Base-by-base conservation (phyloP, 2,888 invertebrate species). In the Aporophyla lueneburgensis region DNA sequence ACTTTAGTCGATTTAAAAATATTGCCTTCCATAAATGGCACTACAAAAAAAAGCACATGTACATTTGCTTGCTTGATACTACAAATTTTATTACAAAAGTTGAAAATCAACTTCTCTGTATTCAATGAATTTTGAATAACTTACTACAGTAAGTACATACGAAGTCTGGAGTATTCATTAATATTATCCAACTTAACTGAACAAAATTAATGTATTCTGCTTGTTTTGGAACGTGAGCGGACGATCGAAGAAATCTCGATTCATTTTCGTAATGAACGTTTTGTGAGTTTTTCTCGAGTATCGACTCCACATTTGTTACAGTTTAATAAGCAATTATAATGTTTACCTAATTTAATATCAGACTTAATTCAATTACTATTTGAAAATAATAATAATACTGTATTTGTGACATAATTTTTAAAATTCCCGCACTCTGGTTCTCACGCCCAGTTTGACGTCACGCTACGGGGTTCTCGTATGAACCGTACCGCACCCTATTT, bases 391-490 rank as follows among this genome's bases (percentile, higher is more conserved):
- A 24, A 24, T 19, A n/a, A 24, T 21, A 58, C 10, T 16, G 33
- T 1, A 21, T 43, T 61, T 16, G 5, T 14, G 21, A 9, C 0
- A 0, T 9, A 12, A 74, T 84, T 92, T 61, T 93, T 74, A 89
- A 94, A 93, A 81, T 59, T 65, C 86, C 93, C 96, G 96, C 95
- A 77, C 73, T 92, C 89, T 80, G 76, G 73, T 89, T 90, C 90
- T 96, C 96, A 97, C 97, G 96, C 97, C 96, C 96, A 96, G 96
- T 96, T 96, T 97, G 96, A 96, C 96, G 96, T 97, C 96, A 97
- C 94, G 87, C 84, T 91, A 90, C 92, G 96, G 96, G 96, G 97
- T 95, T 96, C 95, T 93, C 97, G 92, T 88, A 87, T 80, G 80
- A 89, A 87, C 89, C 93, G 92, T 94, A 96, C 96, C 96, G 97